These are phyloP conservation scores for Notarius lentiginosus DNA, from an alignment of 2,113 vertebrate genomes.

Conservation along the genomic window DNA sequence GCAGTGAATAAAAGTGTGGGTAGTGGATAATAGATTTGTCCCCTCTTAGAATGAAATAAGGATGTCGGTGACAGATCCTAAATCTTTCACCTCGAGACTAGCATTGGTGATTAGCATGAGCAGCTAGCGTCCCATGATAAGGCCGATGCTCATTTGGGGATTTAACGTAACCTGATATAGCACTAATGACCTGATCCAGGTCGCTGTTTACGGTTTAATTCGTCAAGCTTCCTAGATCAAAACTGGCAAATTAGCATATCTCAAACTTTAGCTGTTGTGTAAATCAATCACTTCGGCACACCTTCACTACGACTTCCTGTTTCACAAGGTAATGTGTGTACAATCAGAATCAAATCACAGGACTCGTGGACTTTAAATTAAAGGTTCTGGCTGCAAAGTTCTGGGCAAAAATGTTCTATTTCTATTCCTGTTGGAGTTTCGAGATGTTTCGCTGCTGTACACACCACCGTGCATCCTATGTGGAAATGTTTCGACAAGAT, in stretches of 20 bases:
- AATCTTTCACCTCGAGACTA: neutral
- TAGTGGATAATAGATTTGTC: neutral
- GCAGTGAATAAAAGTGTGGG: neutral
- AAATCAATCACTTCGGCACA: neutral
- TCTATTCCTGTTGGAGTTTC: too few species aligned
- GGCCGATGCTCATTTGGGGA: conserved; percentile 14
- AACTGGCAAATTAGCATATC: neutral
- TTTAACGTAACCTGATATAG: conserved; percentile 33
- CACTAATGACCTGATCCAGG: conserved; percentile 19
- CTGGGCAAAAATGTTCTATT: too few species aligned
- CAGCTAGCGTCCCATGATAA: neutral
- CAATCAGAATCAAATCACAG: neutral
- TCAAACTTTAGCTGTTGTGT: neutral
- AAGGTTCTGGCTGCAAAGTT: too few species aligned
- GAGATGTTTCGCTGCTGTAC: too few species aligned
- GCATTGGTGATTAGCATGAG: conserved; percentile 17
- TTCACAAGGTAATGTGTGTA: neutral
- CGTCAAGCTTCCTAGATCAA: conserved; percentile 4
- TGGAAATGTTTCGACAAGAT: too few species aligned
- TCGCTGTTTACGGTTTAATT: conserved; percentile 28
- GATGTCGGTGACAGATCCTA: neutral
- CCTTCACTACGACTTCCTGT: neutral
- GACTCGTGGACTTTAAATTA: neutral
- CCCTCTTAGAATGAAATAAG: too few species aligned
- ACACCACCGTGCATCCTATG: too few species aligned